Percentiles rank a stretch among this genome's conserved stretches.
phyloP scores from a whole-genome alignment of 2,888 invertebrate genomes.

The Dromius quadrimaculatus region DNA sequence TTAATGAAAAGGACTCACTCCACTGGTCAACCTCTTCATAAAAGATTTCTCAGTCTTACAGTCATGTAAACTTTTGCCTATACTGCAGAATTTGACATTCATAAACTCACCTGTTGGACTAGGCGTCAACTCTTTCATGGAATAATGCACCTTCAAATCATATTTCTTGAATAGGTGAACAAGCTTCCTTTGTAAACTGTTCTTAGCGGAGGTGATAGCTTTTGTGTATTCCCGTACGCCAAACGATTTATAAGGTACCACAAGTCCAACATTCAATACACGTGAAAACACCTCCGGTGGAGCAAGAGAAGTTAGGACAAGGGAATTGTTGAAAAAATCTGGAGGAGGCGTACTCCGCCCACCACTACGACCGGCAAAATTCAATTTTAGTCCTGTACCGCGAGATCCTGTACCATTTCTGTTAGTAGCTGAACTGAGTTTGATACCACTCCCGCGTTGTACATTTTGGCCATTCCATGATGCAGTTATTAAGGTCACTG shows the following conservation, averaged over 20 bases:
- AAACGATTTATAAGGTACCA: slow-evolving; percentile 83
- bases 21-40: no score
- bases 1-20: no score
- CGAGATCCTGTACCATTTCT: slow-evolving; percentile 61
- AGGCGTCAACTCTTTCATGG: slow-evolving; percentile 80
- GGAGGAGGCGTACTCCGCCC: slow-evolving; percentile 55
- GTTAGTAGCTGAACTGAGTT: slow-evolving; percentile 59
- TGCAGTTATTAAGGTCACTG: slow-evolving; percentile 55
- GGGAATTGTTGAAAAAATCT: slow-evolving; percentile 38
- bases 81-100: slow-evolving; percentile 11
- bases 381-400: slow-evolving; percentile 63
- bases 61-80: no score
- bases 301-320: slow-evolving; percentile 59
- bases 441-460: slow-evolving; percentile 64
- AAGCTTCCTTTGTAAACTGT: slow-evolving; percentile 75
- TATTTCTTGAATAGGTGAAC: slow-evolving; percentile 75
- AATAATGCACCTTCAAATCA: slow-evolving; percentile 77
- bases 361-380: slow-evolving; percentile 60
- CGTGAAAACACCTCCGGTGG: slow-evolving; percentile 57
- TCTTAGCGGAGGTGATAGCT: slow-evolving; percentile 77
- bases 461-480: slow-evolving; percentile 64
- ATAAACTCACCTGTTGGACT: slow-evolving; percentile 79
- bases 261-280: slow-evolving; percentile 75
- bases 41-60: no score
- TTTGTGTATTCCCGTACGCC: slow-evolving; percentile 80